phyloP scores from a whole-genome alignment of 2,113 vertebrate genomes.

The Epinephelus lanceolatus region DNA sequence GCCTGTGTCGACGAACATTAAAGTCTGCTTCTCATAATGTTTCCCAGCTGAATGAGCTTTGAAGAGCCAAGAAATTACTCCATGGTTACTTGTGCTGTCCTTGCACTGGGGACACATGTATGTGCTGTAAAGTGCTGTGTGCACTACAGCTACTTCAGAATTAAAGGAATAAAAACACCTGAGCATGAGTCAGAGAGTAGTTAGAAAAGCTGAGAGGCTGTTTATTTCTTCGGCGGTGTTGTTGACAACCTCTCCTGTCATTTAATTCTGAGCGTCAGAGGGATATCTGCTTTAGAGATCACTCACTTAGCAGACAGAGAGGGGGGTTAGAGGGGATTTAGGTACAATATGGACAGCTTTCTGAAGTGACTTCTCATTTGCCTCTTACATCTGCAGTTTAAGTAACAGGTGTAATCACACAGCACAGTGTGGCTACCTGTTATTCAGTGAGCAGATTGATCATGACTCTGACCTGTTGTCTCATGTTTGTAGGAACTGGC shows the following conservation, averaged over 20 bases:
- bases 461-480: background rate
- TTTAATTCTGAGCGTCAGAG: slow-evolving; percentile 36
- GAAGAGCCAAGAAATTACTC: slow-evolving; percentile 19
- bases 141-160: background rate
- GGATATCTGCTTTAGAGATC: slow-evolving; percentile 53
- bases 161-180: slow-evolving; percentile 10
- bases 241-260: slow-evolving; percentile 31
- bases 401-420: slow-evolving; percentile 1
- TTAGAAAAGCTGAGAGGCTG: background rate
- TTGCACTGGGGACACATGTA: slow-evolving; percentile 1
- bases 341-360: slow-evolving; percentile 47
- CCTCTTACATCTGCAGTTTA: background rate
- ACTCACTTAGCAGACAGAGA: slow-evolving; percentile 39
- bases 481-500: background rate
- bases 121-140: background rate
- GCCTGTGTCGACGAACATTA: slow-evolving; percentile 16
- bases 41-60: slow-evolving; percentile 38
- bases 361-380: slow-evolving; percentile 4
- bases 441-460: slow-evolving; percentile 4
- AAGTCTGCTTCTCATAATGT: slow-evolving; percentile 25
- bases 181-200: background rate
- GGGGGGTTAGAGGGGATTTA: slow-evolving; percentile 37
- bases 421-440: background rate
- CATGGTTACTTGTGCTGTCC: slow-evolving; percentile 18
- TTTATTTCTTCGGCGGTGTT: slow-evolving; percentile 9